Evolutionary conservation across 2,113 vertebrate genomes (phyloP).

Genomic region (Solea senegalensis): DNA sequence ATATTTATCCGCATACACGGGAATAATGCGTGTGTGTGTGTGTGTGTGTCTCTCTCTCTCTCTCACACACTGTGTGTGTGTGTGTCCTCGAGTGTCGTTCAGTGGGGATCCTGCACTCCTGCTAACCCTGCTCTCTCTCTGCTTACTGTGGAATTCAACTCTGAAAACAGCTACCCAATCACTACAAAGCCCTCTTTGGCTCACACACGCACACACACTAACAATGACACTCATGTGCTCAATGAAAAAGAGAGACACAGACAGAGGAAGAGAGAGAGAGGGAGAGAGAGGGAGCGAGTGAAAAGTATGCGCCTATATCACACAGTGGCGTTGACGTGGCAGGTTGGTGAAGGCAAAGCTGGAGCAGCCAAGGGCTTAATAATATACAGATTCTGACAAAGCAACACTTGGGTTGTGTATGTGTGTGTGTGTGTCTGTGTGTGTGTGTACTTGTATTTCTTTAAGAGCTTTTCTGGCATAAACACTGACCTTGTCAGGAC

Average conservation of each 20-base stretch:
- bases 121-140: constrained; percentile 71
- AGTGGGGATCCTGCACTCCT: constrained; percentile 69
- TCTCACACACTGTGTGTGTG: constrained; percentile 27
- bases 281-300: constrained; percentile 25
- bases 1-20: constrained; percentile 40
- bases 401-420: constrained; percentile 33
- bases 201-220: constrained; percentile 21
- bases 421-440: not conserved
- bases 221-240: constrained; percentile 21
- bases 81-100: constrained; percentile 53
- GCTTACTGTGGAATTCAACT: constrained; percentile 71
- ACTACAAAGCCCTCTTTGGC: constrained; percentile 75
- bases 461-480: no score
- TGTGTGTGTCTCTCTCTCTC: constrained; percentile 7
- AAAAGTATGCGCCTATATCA: constrained; percentile 46
- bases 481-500: no score
- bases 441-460: not conserved
- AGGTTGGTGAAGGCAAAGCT: constrained; percentile 45
- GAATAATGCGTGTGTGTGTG: constrained; percentile 31
- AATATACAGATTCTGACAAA: constrained; percentile 57
- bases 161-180: constrained; percentile 67
- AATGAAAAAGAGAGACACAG: constrained; percentile 12
- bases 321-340: constrained; percentile 61
- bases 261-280: constrained; percentile 22
- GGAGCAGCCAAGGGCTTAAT: constrained; percentile 49